Evolutionary conservation across 2,113 vertebrate genomes (phyloP).

Genomic region (Zosterops hypoxanthus): DNA sequence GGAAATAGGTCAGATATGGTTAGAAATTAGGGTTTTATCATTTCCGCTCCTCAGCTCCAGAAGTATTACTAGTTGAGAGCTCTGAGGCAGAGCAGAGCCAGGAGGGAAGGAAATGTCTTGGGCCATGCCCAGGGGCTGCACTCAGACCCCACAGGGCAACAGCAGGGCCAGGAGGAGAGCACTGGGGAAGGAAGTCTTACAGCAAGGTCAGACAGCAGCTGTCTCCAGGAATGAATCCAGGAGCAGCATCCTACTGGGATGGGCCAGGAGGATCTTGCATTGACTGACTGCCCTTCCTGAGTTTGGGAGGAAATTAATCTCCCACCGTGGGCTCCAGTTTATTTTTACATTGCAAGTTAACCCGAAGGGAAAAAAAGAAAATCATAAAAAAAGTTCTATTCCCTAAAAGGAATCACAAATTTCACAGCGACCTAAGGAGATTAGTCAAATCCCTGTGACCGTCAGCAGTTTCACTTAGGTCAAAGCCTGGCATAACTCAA

Average conservation of each 20-base stretch:
- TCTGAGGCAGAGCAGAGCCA: background rate
- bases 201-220: constrained; percentile 35
- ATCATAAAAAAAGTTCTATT: constrained; percentile 36
- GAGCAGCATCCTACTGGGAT: constrained; percentile 43
- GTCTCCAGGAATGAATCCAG: constrained; percentile 57
- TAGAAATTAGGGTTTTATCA: background rate
- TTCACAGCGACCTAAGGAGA: constrained; percentile 58
- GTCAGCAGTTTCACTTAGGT: constrained; percentile 62
- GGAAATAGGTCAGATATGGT: background rate
- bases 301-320: constrained; percentile 39
- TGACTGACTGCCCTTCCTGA: constrained; percentile 59
- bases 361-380: background rate
- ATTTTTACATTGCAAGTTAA: constrained; percentile 54
- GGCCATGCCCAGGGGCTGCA: background rate
- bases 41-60: background rate
- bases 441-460: constrained; percentile 60
- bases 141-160: background rate
- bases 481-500: constrained; percentile 68
- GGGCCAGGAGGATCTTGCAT: constrained; percentile 43
- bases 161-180: background rate
- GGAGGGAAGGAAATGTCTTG: constrained; percentile 37
- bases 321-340: constrained; percentile 21
- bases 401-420: constrained; percentile 59
- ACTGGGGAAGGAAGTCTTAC: constrained; percentile 38
- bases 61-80: background rate